Base-by-base conservation (phyloP, 2,113 vertebrate genomes). In the Otolemur garnettii region DNA sequence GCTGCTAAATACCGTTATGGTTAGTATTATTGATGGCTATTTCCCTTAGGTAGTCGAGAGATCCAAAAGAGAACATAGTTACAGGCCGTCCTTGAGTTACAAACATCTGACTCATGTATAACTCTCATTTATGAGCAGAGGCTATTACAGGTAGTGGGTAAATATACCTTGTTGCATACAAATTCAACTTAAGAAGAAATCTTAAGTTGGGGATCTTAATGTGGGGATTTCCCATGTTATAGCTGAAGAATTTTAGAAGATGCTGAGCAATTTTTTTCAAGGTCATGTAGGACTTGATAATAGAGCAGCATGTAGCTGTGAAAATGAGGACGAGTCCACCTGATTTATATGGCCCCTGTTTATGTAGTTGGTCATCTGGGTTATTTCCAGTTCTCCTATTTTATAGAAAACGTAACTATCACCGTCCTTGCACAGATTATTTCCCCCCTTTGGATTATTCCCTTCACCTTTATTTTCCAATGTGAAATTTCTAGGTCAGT, bases 381-480 rank as follows among this genome's bases (percentile, higher is more conserved):
- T 26, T 66, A n/a, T 62, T 93, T 87, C 53, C 38, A 68, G n/a
- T 92, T 71, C 30, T 86, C 82, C 55, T 91, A 11, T 62, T 81
- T 78, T 59, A 59, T 82, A 69, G 79, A 33, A 11, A 82, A 21
- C 8, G 4, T 66, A 59, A 38, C 42, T 87, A 12, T 45, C 18
- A n/a, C 38, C 68, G 42, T 81, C 45, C 5, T 33, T 55, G 42
- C 50, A 22, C 2, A 85, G n/a, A 68, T 88, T 60, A 64, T 68
- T 81, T 26, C 38, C 55, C 24, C 8, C 28, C 4, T 7, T 30
- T 68, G 75, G 55, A 35, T 77, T 77, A 71, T 78, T 77, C 84
- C 21, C 42, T 96, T 89, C 33, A 88, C 59, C 42, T 93, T 95
- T 95, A 74, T 96, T 93, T 90, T 82, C 38, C 71, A 91, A 38